Conservation (phyloP, 2,113 vertebrate species). For the Anser cygnoides region DNA sequence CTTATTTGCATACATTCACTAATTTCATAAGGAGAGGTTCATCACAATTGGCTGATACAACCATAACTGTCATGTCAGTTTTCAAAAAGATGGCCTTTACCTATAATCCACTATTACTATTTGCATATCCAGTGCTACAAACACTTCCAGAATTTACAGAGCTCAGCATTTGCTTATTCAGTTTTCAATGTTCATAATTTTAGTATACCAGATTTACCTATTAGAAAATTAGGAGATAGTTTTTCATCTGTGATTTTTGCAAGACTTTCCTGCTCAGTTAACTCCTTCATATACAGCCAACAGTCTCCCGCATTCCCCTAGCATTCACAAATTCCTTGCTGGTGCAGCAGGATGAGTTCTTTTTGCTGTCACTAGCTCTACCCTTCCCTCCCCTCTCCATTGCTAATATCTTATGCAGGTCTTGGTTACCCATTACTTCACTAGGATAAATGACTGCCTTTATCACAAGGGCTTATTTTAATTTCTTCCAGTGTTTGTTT, state of each 20-base stretch:
- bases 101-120: background rate
- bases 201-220: background rate
- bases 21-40: background rate
- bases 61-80: background rate
- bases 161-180: background rate
- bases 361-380: background rate
- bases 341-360: background rate
- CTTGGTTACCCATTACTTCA: background rate
- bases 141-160: background rate
- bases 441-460: background rate
- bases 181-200: background rate
- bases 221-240: background rate
- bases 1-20: background rate
- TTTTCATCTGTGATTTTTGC: background rate
- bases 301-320: background rate
- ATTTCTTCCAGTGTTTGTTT: background rate
- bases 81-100: background rate
- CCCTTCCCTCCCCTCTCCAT: background rate
- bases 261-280: background rate
- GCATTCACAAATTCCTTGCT: background rate
- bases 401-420: accelerated
- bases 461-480: background rate
- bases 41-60: background rate
- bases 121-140: background rate
- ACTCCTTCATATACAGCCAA: background rate